phyloP scores from a whole-genome alignment of 2,113 vertebrate genomes.

The Centropus bengalensis region DNA sequence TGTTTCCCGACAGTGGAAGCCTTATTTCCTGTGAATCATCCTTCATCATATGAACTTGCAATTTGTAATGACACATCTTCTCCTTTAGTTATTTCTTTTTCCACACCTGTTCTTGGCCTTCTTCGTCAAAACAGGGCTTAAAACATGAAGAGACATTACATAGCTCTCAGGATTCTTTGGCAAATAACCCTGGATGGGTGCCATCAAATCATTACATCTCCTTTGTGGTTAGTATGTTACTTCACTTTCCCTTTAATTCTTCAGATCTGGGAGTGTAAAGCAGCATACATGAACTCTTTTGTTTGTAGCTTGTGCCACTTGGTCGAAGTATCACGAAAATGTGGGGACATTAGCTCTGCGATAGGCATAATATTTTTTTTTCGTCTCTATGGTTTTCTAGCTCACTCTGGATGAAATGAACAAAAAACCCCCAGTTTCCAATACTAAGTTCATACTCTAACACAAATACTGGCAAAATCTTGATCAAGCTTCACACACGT shows the following conservation, averaged over 20 bases:
- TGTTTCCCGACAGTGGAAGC: not conserved
- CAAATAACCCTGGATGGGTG: not conserved
- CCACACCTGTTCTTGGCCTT: not conserved
- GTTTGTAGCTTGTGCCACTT: not conserved
- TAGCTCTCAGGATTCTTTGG: not conserved
- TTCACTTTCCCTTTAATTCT: not conserved
- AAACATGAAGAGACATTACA: not conserved
- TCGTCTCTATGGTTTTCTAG: not conserved
- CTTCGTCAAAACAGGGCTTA: not conserved
- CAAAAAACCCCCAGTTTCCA: not conserved
- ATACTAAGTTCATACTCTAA: not conserved
- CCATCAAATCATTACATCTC: not conserved
- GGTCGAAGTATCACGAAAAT: not conserved
- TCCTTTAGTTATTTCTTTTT: not conserved
- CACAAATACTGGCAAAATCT: not conserved
- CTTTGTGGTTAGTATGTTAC: not conserved
- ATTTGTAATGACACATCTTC: not conserved
- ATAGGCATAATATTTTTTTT: not conserved
- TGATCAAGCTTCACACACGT: not conserved
- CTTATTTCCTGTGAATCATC: not conserved
- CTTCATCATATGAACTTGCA: not conserved
- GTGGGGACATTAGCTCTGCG: not conserved
- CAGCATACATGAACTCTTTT: not conserved
- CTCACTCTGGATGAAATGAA: not conserved
- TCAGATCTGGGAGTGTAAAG: not conserved